Conservation (phyloP, 2,888 invertebrate genomes). For the Watsonalla cultraria region DNA sequence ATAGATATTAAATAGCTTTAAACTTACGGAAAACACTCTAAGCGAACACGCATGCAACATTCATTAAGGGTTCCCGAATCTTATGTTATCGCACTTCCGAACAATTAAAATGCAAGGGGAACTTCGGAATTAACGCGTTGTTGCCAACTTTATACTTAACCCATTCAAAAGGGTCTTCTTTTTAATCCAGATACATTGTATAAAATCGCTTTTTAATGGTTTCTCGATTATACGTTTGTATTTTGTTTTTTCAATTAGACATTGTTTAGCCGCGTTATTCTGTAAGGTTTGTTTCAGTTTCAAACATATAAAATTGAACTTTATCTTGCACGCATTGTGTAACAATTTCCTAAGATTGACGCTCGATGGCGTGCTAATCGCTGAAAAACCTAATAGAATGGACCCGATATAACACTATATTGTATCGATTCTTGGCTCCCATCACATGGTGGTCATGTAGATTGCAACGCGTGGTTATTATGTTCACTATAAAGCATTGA, state of each 20-base stretch:
- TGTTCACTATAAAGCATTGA: too few species aligned
- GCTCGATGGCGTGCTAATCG: too few species aligned
- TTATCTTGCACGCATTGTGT: too few species aligned
- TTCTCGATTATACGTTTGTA: background rate
- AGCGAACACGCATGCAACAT: conserved; percentile 66
- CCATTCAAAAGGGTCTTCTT: conserved; percentile 12
- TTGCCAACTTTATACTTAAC: conserved; percentile 44
- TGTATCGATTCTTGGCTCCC: too few species aligned
- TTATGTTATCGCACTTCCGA: conserved; percentile 70
- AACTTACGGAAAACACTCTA: conserved; percentile 52
- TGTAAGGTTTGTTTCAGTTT: too few species aligned
- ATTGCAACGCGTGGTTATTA: too few species aligned
- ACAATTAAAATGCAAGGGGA: conserved; percentile 74
- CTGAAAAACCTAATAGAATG: too few species aligned
- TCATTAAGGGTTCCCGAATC: conserved; percentile 74
- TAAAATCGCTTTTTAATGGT: background rate
- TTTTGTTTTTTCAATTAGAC: background rate
- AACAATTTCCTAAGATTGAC: too few species aligned
- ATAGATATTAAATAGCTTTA: conserved; percentile 37
- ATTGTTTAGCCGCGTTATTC: too few species aligned
- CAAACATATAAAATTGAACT: too few species aligned
- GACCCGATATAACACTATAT: too few species aligned
- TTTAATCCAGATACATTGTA: background rate
- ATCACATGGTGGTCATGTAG: too few species aligned
- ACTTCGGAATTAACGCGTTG: conserved; percentile 47